Conservation (phyloP, 2,797 vertebrate species). For the Crax fasciolata region DNA sequence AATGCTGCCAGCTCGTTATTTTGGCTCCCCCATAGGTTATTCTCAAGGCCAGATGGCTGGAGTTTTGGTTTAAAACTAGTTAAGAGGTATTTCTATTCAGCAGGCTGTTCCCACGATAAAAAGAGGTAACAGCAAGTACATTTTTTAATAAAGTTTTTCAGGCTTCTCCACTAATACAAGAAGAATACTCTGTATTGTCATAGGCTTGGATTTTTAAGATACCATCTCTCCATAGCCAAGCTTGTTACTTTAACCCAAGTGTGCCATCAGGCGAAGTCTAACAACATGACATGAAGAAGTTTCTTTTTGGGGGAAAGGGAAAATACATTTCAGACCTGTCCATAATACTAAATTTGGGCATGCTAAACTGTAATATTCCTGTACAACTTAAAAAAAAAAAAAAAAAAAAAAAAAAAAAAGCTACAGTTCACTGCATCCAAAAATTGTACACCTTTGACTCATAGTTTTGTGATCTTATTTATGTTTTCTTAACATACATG, state of each 20-base stretch:
- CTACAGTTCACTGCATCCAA: neutral
- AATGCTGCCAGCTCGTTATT: neutral
- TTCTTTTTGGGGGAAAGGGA: neutral
- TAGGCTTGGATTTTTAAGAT: neutral
- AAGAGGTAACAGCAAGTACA: rapidly evolving
- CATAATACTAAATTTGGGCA: neutral
- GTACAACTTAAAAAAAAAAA: neutral
- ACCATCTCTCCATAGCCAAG: neutral
- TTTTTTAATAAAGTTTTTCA: neutral
- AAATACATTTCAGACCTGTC: neutral
- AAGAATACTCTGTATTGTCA: neutral
- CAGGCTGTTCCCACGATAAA: neutral
- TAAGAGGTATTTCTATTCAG: neutral
- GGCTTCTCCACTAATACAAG: neutral
- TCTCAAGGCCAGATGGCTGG: neutral
- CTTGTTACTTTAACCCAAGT: neutral
- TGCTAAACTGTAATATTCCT: neutral
- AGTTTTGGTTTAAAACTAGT: neutral
- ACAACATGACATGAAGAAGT: neutral
- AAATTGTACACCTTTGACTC: neutral
- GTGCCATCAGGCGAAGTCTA: neutral
- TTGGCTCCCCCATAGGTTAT: rapidly evolving
- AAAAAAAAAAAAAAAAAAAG: neutral
- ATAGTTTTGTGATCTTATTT: neutral
- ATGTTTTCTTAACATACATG: neutral